Evolutionary conservation across 2,888 invertebrate genomes (phyloP).

Genomic region (Drosophila percnosoma): DNA sequence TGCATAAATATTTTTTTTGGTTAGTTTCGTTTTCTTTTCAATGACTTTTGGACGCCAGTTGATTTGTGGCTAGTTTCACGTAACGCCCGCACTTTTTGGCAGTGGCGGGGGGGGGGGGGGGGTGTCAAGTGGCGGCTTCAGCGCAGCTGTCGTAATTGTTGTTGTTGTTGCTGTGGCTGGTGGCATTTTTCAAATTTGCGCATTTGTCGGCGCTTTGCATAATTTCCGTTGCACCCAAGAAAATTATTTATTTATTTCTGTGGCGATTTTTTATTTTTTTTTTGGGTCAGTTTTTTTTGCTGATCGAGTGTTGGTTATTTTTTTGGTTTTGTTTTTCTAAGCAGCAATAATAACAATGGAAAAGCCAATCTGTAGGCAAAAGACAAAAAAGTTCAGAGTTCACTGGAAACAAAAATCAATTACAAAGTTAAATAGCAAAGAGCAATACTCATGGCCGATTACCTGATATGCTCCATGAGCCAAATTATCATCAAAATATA

Average conservation of each 20-base stretch:
- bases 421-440: constrained; percentile 26
- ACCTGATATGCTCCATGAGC: constrained; percentile 3
- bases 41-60: constrained; percentile 45
- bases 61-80: constrained; percentile 33
- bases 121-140: background rate
- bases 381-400: constrained; percentile 70
- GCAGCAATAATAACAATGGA: constrained; percentile 27
- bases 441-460: constrained; percentile 42
- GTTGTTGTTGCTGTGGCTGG: constrained; percentile 44
- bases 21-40: constrained; percentile 32
- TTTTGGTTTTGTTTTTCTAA: constrained; percentile 42
- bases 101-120: background rate
- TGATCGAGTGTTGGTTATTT: constrained; percentile 49
- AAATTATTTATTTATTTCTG: constrained; percentile 63
- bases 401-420: constrained; percentile 34
- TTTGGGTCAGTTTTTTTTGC: constrained; percentile 63
- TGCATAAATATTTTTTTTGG: background rate
- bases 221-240: constrained; percentile 58
- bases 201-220: constrained; percentile 76
- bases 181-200: constrained; percentile 78
- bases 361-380: constrained; percentile 34
- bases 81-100: constrained; percentile 33
- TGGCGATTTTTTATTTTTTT: constrained; percentile 33
- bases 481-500: background rate
- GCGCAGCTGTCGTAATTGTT: constrained; percentile 45